Conservation (phyloP, 2,888 invertebrate species). For the Tetramorium bicarinatum region DNA sequence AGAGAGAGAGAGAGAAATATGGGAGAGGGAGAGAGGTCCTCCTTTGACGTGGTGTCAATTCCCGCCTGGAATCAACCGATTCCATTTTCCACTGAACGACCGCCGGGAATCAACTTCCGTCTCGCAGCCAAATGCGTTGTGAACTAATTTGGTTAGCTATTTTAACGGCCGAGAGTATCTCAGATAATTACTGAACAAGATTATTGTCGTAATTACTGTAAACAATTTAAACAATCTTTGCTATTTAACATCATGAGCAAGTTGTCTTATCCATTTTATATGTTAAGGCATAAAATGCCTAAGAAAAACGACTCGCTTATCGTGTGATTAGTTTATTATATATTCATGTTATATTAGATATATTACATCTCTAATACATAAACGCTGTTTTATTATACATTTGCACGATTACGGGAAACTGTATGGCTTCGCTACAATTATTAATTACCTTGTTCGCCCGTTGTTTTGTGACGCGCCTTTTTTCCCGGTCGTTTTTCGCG, state of each 20-base stretch:
- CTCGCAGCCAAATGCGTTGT: conserved; percentile 8
- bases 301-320: not conserved
- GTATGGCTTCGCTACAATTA: conserved; percentile 15
- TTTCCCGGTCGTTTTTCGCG: conserved; percentile 49
- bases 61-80: conserved; percentile 71
- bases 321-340: not conserved
- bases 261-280: not conserved
- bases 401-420: conserved; percentile 4
- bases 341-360: not conserved
- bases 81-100: conserved; percentile 69
- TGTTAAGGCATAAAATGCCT: not conserved
- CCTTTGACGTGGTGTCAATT: conserved; percentile 74
- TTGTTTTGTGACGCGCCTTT: conserved; percentile 14
- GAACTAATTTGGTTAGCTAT: conserved; percentile 43
- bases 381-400: not conserved
- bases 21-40: conserved; percentile 22
- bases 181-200: conserved; percentile 1
- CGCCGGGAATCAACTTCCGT: conserved; percentile 52
- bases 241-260: not conserved
- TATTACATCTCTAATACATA: not conserved
- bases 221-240: not conserved
- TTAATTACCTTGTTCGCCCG: conserved; percentile 27
- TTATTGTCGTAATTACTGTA: conserved; percentile 19
- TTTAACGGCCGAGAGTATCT: conserved; percentile 9
- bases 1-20: not conserved